Evolutionary conservation across 2,888 invertebrate genomes (phyloP).

Genomic region (Clitarchus hookeri): DNA sequence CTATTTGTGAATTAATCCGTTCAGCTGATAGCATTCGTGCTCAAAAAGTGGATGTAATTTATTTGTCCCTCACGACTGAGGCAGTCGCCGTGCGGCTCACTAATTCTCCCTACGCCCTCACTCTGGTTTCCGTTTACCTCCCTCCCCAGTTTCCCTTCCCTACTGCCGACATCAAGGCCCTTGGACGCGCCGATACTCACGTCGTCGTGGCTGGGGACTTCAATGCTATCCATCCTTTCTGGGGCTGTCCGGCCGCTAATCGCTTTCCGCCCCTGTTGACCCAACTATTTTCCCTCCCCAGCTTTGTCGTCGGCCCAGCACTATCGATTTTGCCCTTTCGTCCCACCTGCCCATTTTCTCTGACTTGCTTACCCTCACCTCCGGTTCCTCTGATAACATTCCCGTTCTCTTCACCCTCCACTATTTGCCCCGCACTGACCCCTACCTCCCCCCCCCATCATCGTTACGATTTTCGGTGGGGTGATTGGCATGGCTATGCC

Average conservation of each 20-base stretch:
- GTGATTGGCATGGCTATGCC: background rate
- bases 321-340: no score
- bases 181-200: background rate
- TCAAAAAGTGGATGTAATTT: no score
- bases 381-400: no score
- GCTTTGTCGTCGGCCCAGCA: no score
- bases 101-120: background rate
- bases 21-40: no score
- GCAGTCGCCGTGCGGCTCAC: background rate
- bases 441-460: background rate
- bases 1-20: no score
- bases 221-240: background rate
- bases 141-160: background rate
- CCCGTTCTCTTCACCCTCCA: background rate
- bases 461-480: background rate
- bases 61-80: background rate
- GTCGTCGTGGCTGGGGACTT: background rate
- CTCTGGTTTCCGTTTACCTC: background rate
- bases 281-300: background rate
- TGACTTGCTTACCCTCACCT: no score
- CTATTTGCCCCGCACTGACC: background rate
- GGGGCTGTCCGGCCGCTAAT: background rate
- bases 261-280: background rate
- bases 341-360: no score
- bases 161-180: background rate